Evolutionary conservation across 2,888 invertebrate species (phyloP), one percentile per base, ranked within the genome.

Genomic region (Protophormia terraenovae): DNA sequence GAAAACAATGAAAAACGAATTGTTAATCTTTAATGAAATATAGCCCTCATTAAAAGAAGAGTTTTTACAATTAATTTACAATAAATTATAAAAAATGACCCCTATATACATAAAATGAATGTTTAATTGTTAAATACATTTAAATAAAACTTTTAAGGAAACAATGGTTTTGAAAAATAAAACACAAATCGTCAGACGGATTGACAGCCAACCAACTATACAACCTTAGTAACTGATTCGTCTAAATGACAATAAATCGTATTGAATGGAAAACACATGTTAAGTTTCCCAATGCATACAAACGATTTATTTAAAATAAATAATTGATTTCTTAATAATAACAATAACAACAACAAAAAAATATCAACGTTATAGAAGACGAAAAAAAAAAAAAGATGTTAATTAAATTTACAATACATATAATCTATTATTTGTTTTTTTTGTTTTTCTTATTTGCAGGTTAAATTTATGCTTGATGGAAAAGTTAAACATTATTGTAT

Each of bases 381-480:
- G 8, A 6, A 53, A 0, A 55, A 16, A 12, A 27, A 53, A 67
- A 55, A 50, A 35, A 58, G 47, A 67, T 81, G 67, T 62, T 81
- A 76, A 82, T 81, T 75, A 69, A 76, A 71, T 71, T 47, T 66
- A 45, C 14, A 71, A 60, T 64, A 35, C 29, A 22, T 29, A 38
- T 8, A n/a, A 27, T 2, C 12, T 24, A 41, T 50, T 41, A 22
- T 38, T 53, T 53, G 5, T 22, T 45, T 10, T 66, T 16, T 55
- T 16, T 45, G 6, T 53, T 10, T 19, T 8, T 29, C 58, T n/a
- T 60, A 47, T 75, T 82, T 82, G 29, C 82, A 85, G 85, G 82
- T 79, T 76, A 16, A 71, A 82, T 79, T 71, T 82, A 62, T 79
- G 66, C 50, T 76, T 79, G 32, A 71, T 79, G 78, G 71, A 79